A percentile compares a stretch with the other conserved stretches of the same genome.
These are phyloP conservation scores for Globodera rostochiensis DNA, from an alignment of 1,140 invertebrate species.

Conservation along the genomic window DNA sequence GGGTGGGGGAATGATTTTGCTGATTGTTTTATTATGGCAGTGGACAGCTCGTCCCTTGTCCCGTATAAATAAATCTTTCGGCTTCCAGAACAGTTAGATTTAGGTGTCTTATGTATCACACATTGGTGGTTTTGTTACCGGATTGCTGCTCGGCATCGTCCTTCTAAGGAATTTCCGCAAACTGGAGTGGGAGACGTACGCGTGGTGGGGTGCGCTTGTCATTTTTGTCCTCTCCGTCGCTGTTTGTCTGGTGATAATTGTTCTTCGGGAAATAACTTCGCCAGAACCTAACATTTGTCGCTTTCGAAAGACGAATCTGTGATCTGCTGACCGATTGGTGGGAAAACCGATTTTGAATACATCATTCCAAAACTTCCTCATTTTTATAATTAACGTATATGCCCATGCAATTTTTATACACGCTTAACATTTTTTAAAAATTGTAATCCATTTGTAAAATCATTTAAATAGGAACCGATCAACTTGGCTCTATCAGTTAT, in stretches of 20 bases:
- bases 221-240: constrained; percentile 42
- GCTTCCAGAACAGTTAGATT: too few species aligned
- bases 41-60: too few species aligned
- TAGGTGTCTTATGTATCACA: constrained; percentile 54
- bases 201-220: constrained; percentile 44
- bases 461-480: too few species aligned
- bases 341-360: neutral
- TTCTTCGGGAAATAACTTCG: neutral
- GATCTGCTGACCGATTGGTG: neutral
- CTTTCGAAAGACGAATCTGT: neutral
- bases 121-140: constrained; percentile 50
- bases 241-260: neutral
- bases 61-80: too few species aligned
- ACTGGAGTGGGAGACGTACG: constrained; percentile 47
- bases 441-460: too few species aligned
- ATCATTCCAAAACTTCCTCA: neutral
- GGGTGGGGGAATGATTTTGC: constrained; percentile 3
- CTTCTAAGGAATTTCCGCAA: constrained; percentile 41
- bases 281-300: constrained; percentile 3
- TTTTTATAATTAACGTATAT: too few species aligned
- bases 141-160: constrained; percentile 48
- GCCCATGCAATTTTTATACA: too few species aligned
- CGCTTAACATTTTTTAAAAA: too few species aligned
- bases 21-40: too few species aligned
- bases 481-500: too few species aligned